These are phyloP conservation scores for Malacoctenus gilli DNA, from an alignment of 2,797 vertebrate species.

Conservation along the genomic window DNA sequence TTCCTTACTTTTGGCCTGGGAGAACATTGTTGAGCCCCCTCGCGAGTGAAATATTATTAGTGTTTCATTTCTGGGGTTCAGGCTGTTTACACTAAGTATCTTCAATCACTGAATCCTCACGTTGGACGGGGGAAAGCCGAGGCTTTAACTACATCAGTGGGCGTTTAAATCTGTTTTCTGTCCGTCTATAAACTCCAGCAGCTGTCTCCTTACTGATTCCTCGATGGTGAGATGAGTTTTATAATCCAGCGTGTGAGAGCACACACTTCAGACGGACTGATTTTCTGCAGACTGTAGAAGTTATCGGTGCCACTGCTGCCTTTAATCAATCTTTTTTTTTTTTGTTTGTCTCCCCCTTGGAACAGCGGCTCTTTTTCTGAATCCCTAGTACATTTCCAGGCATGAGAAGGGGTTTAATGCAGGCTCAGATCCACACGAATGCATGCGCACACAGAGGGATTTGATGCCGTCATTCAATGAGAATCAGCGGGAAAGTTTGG, in stretches of 20 bases:
- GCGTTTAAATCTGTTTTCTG: slow-evolving; percentile 11
- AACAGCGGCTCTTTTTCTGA: slow-evolving; percentile 17
- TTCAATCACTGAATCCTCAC: slow-evolving; percentile 19
- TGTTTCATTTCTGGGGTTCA: slow-evolving; percentile 24
- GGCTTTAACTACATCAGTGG: slow-evolving; percentile 1
- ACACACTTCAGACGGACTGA: slow-evolving; percentile 20
- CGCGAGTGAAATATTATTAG: slow-evolving; percentile 24
- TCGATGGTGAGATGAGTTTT: slow-evolving; percentile 9
- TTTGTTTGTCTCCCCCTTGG: slow-evolving; percentile 22
- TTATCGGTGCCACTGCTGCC: slow-evolving; percentile 16
- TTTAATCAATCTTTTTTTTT: slow-evolving; percentile 29
- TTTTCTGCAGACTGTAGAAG: slow-evolving; percentile 15
- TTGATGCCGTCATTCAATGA: slow-evolving; percentile 36
- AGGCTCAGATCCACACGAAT: slow-evolving; percentile 18
- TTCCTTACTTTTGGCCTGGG: no score
- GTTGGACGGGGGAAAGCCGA: slow-evolving; percentile 4
- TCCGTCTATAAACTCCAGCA: slow-evolving; percentile 7
- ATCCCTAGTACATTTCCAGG: slow-evolving; percentile 35
- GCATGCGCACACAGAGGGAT: slow-evolving; percentile 28
- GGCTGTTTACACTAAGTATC: slow-evolving; percentile 22
- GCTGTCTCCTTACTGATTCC: slow-evolving; percentile 5
- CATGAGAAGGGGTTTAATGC: slow-evolving; percentile 20
- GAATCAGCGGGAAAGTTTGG: slow-evolving; percentile 45
- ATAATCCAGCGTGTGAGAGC: slow-evolving; percentile 6
- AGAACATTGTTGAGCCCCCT: slow-evolving; percentile 17